Percentiles rank a stretch among this genome's conserved stretches.
phyloP scores from a whole-genome alignment of 2,797 vertebrate species.

The Rhinogobio ventralis region DNA sequence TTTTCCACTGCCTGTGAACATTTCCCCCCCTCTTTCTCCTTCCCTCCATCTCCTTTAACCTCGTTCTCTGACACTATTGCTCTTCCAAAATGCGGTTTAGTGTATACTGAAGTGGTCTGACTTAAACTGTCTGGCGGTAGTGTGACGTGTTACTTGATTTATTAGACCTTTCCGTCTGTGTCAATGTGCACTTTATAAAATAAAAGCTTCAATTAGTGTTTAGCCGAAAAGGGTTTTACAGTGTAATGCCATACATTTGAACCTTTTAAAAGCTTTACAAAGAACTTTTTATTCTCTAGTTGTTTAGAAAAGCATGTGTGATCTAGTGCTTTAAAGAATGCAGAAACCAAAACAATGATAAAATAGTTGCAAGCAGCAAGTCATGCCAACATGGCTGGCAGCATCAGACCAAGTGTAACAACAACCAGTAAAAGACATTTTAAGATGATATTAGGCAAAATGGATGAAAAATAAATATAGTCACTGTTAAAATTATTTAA shows the following conservation, averaged over 20 bases:
- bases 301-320: not conserved
- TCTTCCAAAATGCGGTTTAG: slow-evolving; percentile 12
- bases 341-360: not conserved
- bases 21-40: not conserved
- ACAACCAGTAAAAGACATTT: too few relatives aligned
- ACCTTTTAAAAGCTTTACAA: not conserved
- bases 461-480: too few relatives aligned
- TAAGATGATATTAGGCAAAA: too few relatives aligned
- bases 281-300: not conserved
- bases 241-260: not conserved
- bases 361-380: too few relatives aligned
- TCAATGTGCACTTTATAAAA: not conserved
- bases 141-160: not conserved
- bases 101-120: slow-evolving; percentile 30
- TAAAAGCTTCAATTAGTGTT: not conserved
- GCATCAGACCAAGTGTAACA: too few relatives aligned
- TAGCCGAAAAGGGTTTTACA: not conserved
- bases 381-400: too few relatives aligned
- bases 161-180: not conserved
- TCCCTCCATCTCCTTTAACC: slow-evolving; percentile 23
- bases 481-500: too few relatives aligned
- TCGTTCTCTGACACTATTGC: slow-evolving; percentile 18
- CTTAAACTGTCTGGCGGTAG: not conserved
- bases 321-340: not conserved
- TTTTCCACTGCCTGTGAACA: not conserved